Base-by-base conservation (phyloP, 2,888 invertebrate genomes). In the Leistus spinibarbis region DNA sequence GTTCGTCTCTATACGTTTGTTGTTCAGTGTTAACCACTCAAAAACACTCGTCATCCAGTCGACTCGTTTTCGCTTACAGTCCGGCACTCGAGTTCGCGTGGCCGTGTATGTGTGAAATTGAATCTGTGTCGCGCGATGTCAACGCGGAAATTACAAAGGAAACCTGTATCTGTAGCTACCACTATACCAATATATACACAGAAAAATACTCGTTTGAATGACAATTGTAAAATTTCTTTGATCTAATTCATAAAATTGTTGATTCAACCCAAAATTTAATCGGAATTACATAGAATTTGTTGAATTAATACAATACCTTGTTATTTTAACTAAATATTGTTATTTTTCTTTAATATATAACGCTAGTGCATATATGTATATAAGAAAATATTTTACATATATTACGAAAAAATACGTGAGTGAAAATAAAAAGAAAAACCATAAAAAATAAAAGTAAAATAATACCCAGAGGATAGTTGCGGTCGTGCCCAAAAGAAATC, bases 51-150 rank as follows among this genome's bases (percentile, higher is more conserved):
- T 60, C 56, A 62, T 40, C 54, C 67, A 65, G 19, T 72, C 54
- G 16, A 60, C 19, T 22, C 19, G 22, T 60, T 22, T 20, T 22
- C 60, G 22, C 22, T 60, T 22, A 60, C 60, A 19, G 63, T 53
- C 40, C 54, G 23, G 40, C 53, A 40, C 62, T 24, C 27, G 54
- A 27, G 23, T 60, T 63, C 57, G 13, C 56, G 22, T 68, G 57
- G 13, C 53, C 63, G 63, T 27, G 63, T 64, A 71, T 63, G 71
- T 71, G 71, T 64, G 64, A 71, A 71, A 71, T 71, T 71, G 71
- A 54, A 71, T 63, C 64, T 69, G 54, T 64, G 71, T 62, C 54
- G 62, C 53, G 54, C 63, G 63, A 70, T 20, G 23, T 27, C 17
- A 20, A 23, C 24, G 24, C 17, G 64, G 2, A 64, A 23, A 64